phyloP scores from a whole-genome alignment of 2,113 vertebrate species.

The Balaenoptera acutorostrata region DNA sequence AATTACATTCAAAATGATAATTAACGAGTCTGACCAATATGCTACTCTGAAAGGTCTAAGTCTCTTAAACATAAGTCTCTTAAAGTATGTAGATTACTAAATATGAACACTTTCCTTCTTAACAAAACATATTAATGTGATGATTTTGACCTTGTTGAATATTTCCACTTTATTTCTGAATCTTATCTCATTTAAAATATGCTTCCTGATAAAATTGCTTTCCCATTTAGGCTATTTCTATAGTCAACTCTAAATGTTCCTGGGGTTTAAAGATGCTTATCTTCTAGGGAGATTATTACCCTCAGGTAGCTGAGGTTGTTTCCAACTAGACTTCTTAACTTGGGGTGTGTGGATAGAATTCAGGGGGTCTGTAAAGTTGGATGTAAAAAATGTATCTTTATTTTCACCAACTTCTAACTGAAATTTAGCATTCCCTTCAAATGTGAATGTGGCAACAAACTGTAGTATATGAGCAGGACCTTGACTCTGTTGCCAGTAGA shows the following conservation, averaged over 20 bases:
- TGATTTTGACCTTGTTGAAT: not conserved
- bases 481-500: not conserved
- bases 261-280: not conserved
- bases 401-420: not conserved
- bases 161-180: not conserved
- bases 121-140: not conserved
- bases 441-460: not conserved
- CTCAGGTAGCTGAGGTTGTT: not conserved
- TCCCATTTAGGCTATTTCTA: not conserved
- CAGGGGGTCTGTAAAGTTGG: not conserved
- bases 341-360: not conserved
- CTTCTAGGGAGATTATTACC: not conserved
- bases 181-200: not conserved
- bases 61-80: not conserved
- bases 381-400: not conserved
- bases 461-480: not conserved
- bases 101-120: not conserved
- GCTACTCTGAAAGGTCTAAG: not conserved
- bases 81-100: not conserved
- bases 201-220: not conserved
- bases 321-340: not conserved
- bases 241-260: conserved; percentile 13
- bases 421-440: not conserved
- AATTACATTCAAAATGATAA: not conserved
- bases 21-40: not conserved